A percentile compares a stretch with the other conserved stretches of the same genome.
These are phyloP conservation scores for Agrilus planipennis DNA, from an alignment of 1,140 invertebrate genomes.

Conservation along the genomic window DNA sequence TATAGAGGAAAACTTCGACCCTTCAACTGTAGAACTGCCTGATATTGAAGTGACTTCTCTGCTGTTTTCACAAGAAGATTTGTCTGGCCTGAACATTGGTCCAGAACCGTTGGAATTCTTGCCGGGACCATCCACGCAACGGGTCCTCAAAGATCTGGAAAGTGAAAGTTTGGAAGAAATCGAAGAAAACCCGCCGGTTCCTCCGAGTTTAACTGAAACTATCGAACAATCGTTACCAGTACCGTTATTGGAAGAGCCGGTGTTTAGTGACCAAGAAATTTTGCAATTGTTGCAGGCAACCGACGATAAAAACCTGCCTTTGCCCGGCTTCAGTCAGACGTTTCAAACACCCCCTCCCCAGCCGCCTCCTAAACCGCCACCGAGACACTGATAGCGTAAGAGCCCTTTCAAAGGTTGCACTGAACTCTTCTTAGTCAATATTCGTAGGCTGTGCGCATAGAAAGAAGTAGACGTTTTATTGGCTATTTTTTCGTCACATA, in stretches of 20 bases:
- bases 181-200: conserved; percentile 3
- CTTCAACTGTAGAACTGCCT: conserved; percentile 9
- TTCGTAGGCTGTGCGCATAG: too few relatives aligned
- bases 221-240: neutral
- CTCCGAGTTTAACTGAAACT: neutral
- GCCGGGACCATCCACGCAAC: neutral
- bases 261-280: conserved; percentile 10
- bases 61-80: conserved; percentile 8
- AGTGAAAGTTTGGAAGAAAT: conserved; percentile 17
- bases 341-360: conserved; percentile 27
- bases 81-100: conserved; percentile 5
- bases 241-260: conserved; percentile 4
- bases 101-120: conserved; percentile 7
- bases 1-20: conserved; percentile 9
- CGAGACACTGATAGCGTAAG: too few relatives aligned
- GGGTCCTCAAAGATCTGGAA: conserved; percentile 17
- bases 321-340: conserved; percentile 30
- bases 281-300: conserved; percentile 15
- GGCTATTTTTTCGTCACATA: too few relatives aligned
- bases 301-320: conserved; percentile 25
- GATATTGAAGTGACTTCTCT: conserved; percentile 6
- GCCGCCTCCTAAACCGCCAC: too few relatives aligned
- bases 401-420: too few relatives aligned
- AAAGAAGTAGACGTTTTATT: too few relatives aligned
- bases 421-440: too few relatives aligned